Conservation (phyloP, 1,140 invertebrate species). For the Lerema accius region DNA sequence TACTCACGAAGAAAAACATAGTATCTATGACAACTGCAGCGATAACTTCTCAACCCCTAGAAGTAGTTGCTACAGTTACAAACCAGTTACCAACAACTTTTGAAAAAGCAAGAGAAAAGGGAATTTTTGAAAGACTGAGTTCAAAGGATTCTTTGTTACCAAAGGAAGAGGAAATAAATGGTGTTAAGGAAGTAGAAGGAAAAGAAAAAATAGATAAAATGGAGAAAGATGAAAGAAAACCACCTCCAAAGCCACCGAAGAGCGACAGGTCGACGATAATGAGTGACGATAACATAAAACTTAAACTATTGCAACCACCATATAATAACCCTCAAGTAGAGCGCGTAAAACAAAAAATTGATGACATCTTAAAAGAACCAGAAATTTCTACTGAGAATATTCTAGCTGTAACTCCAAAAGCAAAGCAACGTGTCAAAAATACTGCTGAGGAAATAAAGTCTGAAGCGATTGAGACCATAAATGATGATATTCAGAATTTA, state of each 20-base stretch:
- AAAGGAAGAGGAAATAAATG: constrained; percentile 58
- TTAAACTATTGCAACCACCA: constrained; percentile 72
- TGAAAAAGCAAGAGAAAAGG: constrained; percentile 80
- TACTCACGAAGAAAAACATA: constrained; percentile 77
- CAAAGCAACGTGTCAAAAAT: constrained; percentile 54
- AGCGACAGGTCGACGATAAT: constrained; percentile 50
- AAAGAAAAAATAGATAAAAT: constrained; percentile 40
- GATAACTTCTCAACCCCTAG: constrained; percentile 80
- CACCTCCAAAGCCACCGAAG: constrained; percentile 59
- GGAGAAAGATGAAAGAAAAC: constrained; percentile 57
- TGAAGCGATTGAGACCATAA: constrained; percentile 57
- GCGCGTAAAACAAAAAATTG: constrained; percentile 79
- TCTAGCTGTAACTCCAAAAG: constrained; percentile 50
- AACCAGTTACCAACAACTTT: constrained; percentile 77
- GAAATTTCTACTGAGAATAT: constrained; percentile 77
- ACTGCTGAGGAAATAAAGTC: constrained; percentile 60
- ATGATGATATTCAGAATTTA: constrained; percentile 52
- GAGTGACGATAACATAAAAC: constrained; percentile 68
- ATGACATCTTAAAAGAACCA: constrained; percentile 74
- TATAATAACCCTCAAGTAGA: constrained; percentile 78
- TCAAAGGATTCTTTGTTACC: constrained; percentile 76
- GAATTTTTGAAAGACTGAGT: constrained; percentile 75
- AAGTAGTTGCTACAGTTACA: constrained; percentile 79
- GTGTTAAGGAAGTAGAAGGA: constrained; percentile 39
- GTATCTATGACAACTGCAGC: constrained; percentile 83